A percentile compares a stretch with the other conserved stretches of the same genome.
Conservation (phyloP, 2,797 vertebrate species). For the Erpetoichthys calabaricus region DNA sequence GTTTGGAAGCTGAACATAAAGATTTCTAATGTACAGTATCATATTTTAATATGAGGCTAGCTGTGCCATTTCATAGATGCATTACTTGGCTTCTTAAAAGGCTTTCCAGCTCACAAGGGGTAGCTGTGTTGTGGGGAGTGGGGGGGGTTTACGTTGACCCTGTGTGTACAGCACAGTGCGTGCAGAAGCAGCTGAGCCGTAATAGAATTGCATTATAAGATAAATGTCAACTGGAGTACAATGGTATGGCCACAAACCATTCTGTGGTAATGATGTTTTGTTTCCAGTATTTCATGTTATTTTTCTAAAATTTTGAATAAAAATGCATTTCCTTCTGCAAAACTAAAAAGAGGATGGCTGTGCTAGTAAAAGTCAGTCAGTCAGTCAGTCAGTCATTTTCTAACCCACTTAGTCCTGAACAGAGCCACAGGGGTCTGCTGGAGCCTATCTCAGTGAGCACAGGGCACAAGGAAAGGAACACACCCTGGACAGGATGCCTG, state of each 20-base stretch:
- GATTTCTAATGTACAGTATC: slow-evolving; percentile 28
- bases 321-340: neutral
- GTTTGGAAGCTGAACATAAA: slow-evolving; percentile 37
- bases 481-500: too few relatives aligned
- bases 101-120: slow-evolving; percentile 42
- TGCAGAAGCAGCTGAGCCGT: slow-evolving; percentile 36
- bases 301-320: neutral
- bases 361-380: neutral
- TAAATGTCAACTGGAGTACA: slow-evolving; percentile 73
- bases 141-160: slow-evolving; percentile 28
- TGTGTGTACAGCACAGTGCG: slow-evolving; percentile 25
- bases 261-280: slow-evolving; percentile 71
- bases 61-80: slow-evolving; percentile 56
- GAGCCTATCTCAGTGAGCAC: too few relatives aligned
- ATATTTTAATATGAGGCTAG: slow-evolving; percentile 37
- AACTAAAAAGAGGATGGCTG: neutral
- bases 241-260: slow-evolving; percentile 69
- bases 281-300: slow-evolving; percentile 57
- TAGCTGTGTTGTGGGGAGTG: slow-evolving; percentile 40
- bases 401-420: too few relatives aligned
- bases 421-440: too few relatives aligned
- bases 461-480: too few relatives aligned
- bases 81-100: slow-evolving; percentile 52
- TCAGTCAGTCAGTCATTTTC: too few relatives aligned
- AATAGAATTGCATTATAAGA: slow-evolving; percentile 78